These are phyloP conservation scores for Panthera uncia DNA, from an alignment of 2,113 vertebrate genomes.

Conservation along the genomic window DNA sequence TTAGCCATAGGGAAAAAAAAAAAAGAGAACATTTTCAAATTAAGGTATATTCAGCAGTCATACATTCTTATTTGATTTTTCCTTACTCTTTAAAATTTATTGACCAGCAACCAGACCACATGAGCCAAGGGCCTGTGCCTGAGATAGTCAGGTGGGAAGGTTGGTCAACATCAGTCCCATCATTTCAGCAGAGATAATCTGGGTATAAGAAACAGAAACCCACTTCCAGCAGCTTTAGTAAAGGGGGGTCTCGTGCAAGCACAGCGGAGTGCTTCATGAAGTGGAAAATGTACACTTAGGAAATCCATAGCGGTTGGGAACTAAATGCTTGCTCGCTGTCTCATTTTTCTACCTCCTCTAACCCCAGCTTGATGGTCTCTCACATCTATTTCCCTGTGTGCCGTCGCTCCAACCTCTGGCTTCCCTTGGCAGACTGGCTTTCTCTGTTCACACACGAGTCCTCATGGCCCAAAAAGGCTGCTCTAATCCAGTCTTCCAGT, in stretches of 20 bases:
- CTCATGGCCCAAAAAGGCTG: background rate
- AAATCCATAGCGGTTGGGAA: background rate
- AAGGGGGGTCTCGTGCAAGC: background rate
- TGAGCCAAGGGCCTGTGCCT: background rate
- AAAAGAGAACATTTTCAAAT: constrained; percentile 24
- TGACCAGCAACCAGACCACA: background rate
- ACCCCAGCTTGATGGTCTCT: background rate
- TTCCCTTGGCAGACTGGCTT: background rate
- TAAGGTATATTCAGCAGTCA: constrained; percentile 39
- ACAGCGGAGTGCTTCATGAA: background rate
- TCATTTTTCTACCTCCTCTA: background rate
- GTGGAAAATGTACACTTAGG: background rate
- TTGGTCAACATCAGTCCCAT: background rate
- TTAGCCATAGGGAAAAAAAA: background rate
- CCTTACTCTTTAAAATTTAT: background rate
- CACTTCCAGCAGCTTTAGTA: background rate
- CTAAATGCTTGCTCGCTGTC: background rate
- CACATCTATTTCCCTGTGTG: background rate
- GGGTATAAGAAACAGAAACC: background rate
- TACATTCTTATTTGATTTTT: constrained; percentile 15
- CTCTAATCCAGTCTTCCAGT: background rate
- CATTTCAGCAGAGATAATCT: background rate
- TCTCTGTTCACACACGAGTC: background rate
- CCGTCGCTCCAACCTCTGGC: background rate
- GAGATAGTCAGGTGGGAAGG: background rate